Evolutionary conservation across 2,888 invertebrate genomes (phyloP), one percentile per base, ranked within the genome.

Genomic region (Drosophila prolongata): DNA sequence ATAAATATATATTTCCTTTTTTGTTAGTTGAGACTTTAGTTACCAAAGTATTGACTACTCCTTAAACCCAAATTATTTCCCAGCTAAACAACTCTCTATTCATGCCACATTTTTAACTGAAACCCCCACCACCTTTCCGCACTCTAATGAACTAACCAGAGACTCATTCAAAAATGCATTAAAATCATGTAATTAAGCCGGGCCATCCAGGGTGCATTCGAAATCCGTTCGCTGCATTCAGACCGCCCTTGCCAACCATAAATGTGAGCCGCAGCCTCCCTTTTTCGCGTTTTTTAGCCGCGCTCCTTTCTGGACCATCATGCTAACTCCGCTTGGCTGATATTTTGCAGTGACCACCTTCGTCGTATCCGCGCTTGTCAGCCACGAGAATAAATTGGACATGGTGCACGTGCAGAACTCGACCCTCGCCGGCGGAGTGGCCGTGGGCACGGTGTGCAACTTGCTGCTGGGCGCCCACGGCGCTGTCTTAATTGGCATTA

Each of bases 321-420:
- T 27, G 46, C 13, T 42, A 9, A 40, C 38, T 46, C 46, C 27
- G 34, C 8, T 13, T 34, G 16, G 5, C 30, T 35, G 49, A 11
- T 35, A 49, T 35, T 38, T 61, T 87, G 69, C 90, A 93, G 95
- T 98, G 11, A 95, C 96, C 55, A 95, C 98, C 4, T 99, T 98
- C 92, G 95, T 96, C 40, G 90, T 97, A 44, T 98, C 98, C 0
- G 95, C 96, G 35, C 92, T 96, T 68, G 94, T 97, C 47, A 95
- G 95, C 87, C 94, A 95, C 75, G 94, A 95, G 44, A 95, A 95
- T 79, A 96, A 96, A 92, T 95, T 97, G 85, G 96, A 96, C 91
- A 97, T 98, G 97, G 97, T 97, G 4, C 98, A 98, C 93, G 93
- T 98, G 57, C 98, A 98, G 93, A 98, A 98, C 93, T 96, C 98